These are phyloP conservation scores for Nycticryphes semicollaris DNA, from an alignment of 2,113 vertebrate species.

Conservation along the genomic window DNA sequence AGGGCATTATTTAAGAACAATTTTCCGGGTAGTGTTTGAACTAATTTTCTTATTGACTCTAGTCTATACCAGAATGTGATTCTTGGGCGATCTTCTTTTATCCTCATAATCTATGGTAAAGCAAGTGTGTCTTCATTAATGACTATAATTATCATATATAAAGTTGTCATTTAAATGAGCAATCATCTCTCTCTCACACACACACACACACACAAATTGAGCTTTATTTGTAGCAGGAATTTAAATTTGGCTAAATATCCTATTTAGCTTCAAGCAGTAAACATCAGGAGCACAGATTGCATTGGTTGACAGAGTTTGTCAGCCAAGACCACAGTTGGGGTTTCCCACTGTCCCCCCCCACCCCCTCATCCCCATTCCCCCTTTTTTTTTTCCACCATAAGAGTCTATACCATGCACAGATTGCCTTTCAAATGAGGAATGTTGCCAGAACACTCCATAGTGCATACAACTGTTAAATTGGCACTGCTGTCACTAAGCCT, in stretches of 20 bases:
- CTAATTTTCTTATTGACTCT: slow-evolving; percentile 76
- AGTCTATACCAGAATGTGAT: slow-evolving; percentile 49
- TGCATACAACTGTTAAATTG: slow-evolving; percentile 40
- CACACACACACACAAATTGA: slow-evolving; percentile 33
- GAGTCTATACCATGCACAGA: slow-evolving; percentile 17
- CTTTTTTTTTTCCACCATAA: neutral
- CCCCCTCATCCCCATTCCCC: neutral
- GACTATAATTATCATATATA: slow-evolving; percentile 74
- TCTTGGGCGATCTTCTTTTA: slow-evolving; percentile 70
- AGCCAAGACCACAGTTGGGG: slow-evolving; percentile 35
- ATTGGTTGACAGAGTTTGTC: slow-evolving; percentile 32
- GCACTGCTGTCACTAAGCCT: slow-evolving; percentile 18
- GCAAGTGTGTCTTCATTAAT: slow-evolving; percentile 76
- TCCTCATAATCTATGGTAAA: slow-evolving; percentile 71
- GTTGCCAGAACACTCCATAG: slow-evolving; percentile 39
- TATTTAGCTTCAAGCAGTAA: slow-evolving; percentile 38
- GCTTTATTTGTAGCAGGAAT: slow-evolving; percentile 68
- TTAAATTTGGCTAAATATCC: slow-evolving; percentile 60
- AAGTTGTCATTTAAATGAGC: slow-evolving; percentile 78
- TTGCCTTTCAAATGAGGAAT: slow-evolving; percentile 47
- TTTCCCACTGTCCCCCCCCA: neutral
- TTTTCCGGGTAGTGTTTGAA: slow-evolving; percentile 63
- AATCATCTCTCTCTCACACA: slow-evolving; percentile 33
- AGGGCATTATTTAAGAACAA: slow-evolving; percentile 72
- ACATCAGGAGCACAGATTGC: slow-evolving; percentile 20